Evolutionary conservation across 2,797 vertebrate species (phyloP), one percentile per base, ranked within the genome.

Genomic region (Microhierax caerulescens): DNA sequence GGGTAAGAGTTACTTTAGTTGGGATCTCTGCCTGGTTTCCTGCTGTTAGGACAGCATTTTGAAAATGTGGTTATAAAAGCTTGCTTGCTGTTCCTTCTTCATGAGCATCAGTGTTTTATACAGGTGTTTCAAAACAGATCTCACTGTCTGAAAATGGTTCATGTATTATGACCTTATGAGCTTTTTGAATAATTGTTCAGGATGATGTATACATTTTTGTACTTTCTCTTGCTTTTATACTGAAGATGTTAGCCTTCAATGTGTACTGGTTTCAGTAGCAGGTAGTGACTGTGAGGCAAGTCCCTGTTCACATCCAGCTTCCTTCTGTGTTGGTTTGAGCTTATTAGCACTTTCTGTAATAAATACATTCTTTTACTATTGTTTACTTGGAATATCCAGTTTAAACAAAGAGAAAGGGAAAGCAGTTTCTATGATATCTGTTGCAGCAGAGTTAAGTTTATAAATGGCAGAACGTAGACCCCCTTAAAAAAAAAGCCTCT

Each of bases 191-290:
- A 60, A 10, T 23, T 83, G 8, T 20, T 93, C 13, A 50, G 61
- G 21, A 34, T n/a, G 34, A 30, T 47, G 7, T 63, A 34, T 70
- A 37, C 6, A 24, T 57, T 51, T 87, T 45, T 76, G 11, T 68
- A 2, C 19, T 90, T 84, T 57, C 4, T n/a, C 15, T 57, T 88
- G 65, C 28, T 77, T 53, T 30, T 75, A 1, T 25, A 9, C 24
- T 53, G 60, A 70, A 72, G 43, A 22, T 1, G 1, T 43, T 88
- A 20, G 32, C 36, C 24, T 57, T 68, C 0, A 0, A 2, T 57
- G 9, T n/a, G 7, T 76, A 7, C 5, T 7, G 3, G 12, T 86
- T 88, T 68, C 73, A 68, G 36, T 41, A 64, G 57, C 9, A 34
- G 36, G 30, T 51, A 70, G 39, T 37, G 53, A 45, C 25, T 48